Base-by-base conservation (phyloP, 2,113 vertebrate genomes). In the Reinhardtius hippoglossoides region DNA sequence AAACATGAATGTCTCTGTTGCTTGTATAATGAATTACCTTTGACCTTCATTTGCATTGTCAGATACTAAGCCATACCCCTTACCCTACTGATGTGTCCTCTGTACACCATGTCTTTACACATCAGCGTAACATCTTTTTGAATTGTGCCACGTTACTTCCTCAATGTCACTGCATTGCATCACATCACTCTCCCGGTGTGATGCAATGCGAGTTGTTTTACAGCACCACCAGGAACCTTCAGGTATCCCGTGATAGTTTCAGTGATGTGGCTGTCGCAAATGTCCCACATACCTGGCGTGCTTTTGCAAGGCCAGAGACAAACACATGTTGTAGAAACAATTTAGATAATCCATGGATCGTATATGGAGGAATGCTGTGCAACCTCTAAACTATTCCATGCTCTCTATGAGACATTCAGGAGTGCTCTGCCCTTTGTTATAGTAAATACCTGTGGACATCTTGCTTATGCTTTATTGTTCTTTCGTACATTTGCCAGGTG, bases 261-360 rank as follows among this genome's bases (percentile, higher is more conserved):
- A 59, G 54, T 76, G 23, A 71, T 76, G 71, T 59, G 42, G 48
- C 55, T 13, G 55, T 35, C 26, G 5, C 6, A 18, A 61, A 72
- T 87, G 42, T 59, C 71, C 27, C 52, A 75, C 57, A 76, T 87
- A 85, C 50, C 72, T 82, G 31, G 44, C 68, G 65, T 46, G 46
- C 58, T n/a, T 69, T 69, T 18, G 4, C 18, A 46, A 71, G 40
- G 78, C 56, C 55, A 44, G 13, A 78, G 55, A 27, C 50, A 37
- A 55, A 76, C 64, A 74, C 59, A 65, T 26, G 21, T 31, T 60
- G 71, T 67, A 80, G 78, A 88, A 92, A 89, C 80, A 71, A 87
- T 92, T 78, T 71, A 18, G 40, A 78, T 54, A 61, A 88, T 90
- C 37, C 46, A n/a, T 48, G 70, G 75, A 81, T 55, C 63, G 54